Base-by-base conservation (phyloP, 1,140 invertebrate genomes). In the Bradysia coprophila region DNA sequence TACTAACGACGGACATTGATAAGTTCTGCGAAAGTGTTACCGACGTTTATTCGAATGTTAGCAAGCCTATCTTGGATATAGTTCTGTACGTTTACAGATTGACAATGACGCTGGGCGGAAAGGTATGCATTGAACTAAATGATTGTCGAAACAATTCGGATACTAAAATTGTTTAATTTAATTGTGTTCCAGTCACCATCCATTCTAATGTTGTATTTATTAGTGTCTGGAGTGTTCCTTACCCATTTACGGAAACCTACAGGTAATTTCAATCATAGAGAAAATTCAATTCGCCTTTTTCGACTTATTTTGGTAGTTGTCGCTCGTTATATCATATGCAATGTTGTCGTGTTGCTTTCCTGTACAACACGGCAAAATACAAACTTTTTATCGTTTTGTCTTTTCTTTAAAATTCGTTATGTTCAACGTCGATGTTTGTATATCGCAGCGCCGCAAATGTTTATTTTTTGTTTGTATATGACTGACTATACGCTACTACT, bases 1-100 rank as follows among this genome's bases (percentile, higher is more conserved):
- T 98, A 19, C 64, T 98, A 32, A 96, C 93, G 5, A 90, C 85
- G 11, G 95, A 98, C 63, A 82, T 98, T 3, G 93, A 98, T 56
- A 93, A 92, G 61, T 97, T 98, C 64, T 96, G 91, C 60, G 84
- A 91, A 49, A 86, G 88, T 46, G 77, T 94, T 42, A 85, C 90
- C 9, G 89, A 97, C 55, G 65, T 98, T 2, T 98, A 98, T 64
- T 93, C 90, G 37, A 96, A 97, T 63, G 75, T 97, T n/a, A 88
- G 87, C 48, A 98, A 98, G 67, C 95, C 95, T 1, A 54, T 94
- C 4, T 60, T 98, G 44, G 94, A 98, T 62, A 95, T 98, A 33
- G 67, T 81, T 31, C 83, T 98, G 47, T 98, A 97, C 60, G 77
- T 96, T 11, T 86, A 92, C 51, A 78, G 82, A 53, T 65, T 98